These are phyloP conservation scores for Epinephelus malabaricus DNA, from an alignment of 2,797 vertebrate genomes.

Conservation along the genomic window DNA sequence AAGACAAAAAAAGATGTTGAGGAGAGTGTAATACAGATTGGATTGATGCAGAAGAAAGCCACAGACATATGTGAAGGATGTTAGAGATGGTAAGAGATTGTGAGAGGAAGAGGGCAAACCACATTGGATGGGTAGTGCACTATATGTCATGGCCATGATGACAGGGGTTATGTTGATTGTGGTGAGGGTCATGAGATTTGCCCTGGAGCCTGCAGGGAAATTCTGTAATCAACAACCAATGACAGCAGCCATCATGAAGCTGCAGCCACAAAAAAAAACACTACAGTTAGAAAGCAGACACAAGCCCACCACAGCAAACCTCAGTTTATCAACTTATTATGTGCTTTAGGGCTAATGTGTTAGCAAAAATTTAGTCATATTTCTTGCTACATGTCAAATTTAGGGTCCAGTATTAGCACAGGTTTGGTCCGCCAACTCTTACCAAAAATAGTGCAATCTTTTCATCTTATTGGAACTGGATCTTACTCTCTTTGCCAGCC, in stretches of 20 bases:
- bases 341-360: slow-evolving; percentile 11
- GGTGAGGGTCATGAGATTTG: slow-evolving; percentile 51
- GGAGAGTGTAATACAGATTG: slow-evolving; percentile 25
- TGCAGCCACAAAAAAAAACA: slow-evolving; percentile 43
- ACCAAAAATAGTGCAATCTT: not conserved
- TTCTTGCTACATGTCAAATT: slow-evolving; percentile 6
- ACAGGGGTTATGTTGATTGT: slow-evolving; percentile 59
- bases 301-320: slow-evolving; percentile 19
- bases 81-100: slow-evolving; percentile 37
- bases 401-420: slow-evolving; percentile 4
- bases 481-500: not conserved
- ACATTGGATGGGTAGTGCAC: slow-evolving; percentile 31
- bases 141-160: slow-evolving; percentile 48
- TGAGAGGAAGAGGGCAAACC: slow-evolving; percentile 28
- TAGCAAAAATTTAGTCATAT: slow-evolving; percentile 16
- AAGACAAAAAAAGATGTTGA: slow-evolving; percentile 3
- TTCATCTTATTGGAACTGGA: slow-evolving; percentile 9
- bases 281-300: slow-evolving; percentile 21
- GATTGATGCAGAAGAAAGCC: slow-evolving; percentile 34
- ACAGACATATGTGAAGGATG: slow-evolving; percentile 47
- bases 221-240: slow-evolving; percentile 52
- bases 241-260: slow-evolving; percentile 30
- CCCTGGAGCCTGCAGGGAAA: slow-evolving; percentile 41
- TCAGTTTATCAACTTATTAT: not conserved
- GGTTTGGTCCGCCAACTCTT: not conserved